Evolutionary conservation across 2,888 invertebrate species (phyloP).

Genomic region (Cataglyphis livida): DNA sequence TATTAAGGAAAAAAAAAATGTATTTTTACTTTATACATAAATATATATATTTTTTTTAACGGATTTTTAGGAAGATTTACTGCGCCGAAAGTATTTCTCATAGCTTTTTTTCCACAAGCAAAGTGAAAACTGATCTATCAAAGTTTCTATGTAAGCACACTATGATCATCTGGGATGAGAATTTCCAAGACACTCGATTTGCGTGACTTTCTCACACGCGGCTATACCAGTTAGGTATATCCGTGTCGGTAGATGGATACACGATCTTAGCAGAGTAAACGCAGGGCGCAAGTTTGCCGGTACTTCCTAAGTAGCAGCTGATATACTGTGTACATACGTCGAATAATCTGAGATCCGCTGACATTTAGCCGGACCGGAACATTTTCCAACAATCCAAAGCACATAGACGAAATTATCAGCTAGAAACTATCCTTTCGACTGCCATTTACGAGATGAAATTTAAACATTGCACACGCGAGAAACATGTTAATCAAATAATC

Average conservation of each 20-base stretch:
- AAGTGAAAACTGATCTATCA: slow-evolving; percentile 25
- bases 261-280: slow-evolving; percentile 62
- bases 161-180: not conserved
- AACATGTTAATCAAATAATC: slow-evolving; percentile 45
- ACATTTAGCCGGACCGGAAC: not conserved
- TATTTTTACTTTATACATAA: not conserved
- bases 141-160: not conserved
- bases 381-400: not conserved
- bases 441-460: slow-evolving; percentile 16
- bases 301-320: slow-evolving; percentile 57
- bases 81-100: not conserved
- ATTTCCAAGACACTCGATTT: slow-evolving; percentile 37
- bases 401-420: slow-evolving; percentile 22
- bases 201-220: slow-evolving; percentile 53
- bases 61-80: not conserved
- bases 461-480: not conserved
- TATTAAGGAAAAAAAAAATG: not conserved
- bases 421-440: not conserved
- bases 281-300: slow-evolving; percentile 46
- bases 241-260: slow-evolving; percentile 46
- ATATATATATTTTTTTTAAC: not conserved
- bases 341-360: slow-evolving; percentile 57
- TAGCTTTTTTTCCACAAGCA: not conserved
- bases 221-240: slow-evolving; percentile 38
- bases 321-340: slow-evolving; percentile 55